Evolutionary conservation across 2,113 vertebrate species (phyloP), one percentile per base, ranked within the genome.

Genomic region (Cinclus cinclus): DNA sequence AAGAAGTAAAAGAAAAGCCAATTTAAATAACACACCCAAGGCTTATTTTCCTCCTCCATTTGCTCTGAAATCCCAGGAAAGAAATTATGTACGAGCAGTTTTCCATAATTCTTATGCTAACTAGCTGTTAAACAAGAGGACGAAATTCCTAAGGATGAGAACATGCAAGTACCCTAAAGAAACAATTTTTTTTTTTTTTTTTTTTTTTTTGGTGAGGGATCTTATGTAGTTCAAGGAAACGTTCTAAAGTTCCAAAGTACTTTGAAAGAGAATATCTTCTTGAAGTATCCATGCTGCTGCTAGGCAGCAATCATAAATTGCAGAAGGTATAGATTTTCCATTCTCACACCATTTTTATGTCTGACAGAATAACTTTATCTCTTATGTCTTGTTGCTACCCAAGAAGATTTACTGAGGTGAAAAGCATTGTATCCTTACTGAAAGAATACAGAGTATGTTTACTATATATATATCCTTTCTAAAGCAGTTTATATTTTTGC

Each of bases 341-440:
- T 96, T 90, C 91, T 94, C 71, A 67, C 76, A 64, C 67, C 49
- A 89, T 96, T 97, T 97, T 95, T 96, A 87, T 82, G 49, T 88
- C 60, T 95, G 89, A 80, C 79, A 91, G 87, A 94, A 90, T 95
- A 95, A 96, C 80, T 95, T 63, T 64, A 83, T 96, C 94, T 76
- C 53, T 96, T 97, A 89, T 94, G 93, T 80, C 87, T 90, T 88
- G 60, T 92, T 93, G 74, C 62, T 96, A 73, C 65, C 49, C 39
- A 68, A n/a, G 84, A 95, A 94, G 89, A 96, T 97, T 97, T 96
- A 97, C 90, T 95, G 94, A 93, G 68, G 73, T 71, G 49, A 84
- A 90, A 64, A 69, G 67, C 75, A 93, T 60, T 95, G 70, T 47
- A 63, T 96, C 74, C 92, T 84, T 92, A 87, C 93, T 80, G 87